Percentiles rank a stretch among this genome's conserved stretches.
phyloP scores from a whole-genome alignment of 2,888 invertebrate species.

The Pterobdella sp. region DNA sequence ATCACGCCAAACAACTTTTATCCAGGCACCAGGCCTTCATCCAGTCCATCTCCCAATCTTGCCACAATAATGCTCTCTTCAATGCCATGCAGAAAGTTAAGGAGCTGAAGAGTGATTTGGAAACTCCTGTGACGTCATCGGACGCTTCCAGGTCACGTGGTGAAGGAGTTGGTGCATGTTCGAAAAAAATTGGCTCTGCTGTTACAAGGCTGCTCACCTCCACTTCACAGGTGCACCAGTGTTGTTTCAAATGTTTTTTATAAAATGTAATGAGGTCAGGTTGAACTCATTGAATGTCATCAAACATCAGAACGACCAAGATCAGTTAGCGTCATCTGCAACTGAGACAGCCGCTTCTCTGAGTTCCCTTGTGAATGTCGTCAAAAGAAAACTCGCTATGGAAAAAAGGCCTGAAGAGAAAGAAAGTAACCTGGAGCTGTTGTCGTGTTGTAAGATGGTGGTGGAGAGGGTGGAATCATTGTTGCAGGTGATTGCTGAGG shows the following conservation, averaged over 20 bases:
- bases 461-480: neutral
- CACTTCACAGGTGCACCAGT: conserved; percentile 64
- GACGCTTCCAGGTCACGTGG: neutral
- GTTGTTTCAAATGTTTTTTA: no score
- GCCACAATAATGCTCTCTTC: conserved; percentile 64
- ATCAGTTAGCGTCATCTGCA: neutral
- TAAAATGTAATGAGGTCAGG: no score
- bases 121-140: conserved; percentile 70
- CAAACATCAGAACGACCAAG: neutral
- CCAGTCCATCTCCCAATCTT: neutral
- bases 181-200: conserved; percentile 71
- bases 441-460: neutral
- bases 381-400: neutral
- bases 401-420: neutral
- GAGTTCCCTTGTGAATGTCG: neutral
- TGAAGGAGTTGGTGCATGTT: conserved; percentile 55
- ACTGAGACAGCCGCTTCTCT: neutral
- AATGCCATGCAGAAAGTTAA: conserved; percentile 71
- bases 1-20: conserved; percentile 60
- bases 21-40: conserved; percentile 42
- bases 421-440: neutral
- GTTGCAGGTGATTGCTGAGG: neutral
- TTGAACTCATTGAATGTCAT: no score
- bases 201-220: conserved; percentile 79
- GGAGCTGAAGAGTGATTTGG: conserved; percentile 70